Evolutionary conservation across 2,888 invertebrate species (phyloP), one percentile per base, ranked within the genome.

Genomic region (Ariolimax columbianus): DNA sequence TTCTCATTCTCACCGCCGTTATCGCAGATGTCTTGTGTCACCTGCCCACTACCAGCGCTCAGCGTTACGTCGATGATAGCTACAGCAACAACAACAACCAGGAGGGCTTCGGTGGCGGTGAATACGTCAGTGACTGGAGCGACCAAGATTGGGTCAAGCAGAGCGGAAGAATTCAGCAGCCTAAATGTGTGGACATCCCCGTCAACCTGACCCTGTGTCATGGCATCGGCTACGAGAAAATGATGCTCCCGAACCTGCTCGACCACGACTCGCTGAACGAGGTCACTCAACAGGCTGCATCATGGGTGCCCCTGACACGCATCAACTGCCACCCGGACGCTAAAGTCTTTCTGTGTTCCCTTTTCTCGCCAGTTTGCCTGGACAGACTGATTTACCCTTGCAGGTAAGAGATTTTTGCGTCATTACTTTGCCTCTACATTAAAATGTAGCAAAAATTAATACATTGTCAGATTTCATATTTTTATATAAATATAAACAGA

Each of bases 161-260:
- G 43, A 90, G 90, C 70, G 90, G 89, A 6, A 87, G 90, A 40
- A 87, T 89, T 66, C 89, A 90, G 70, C 91, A 93, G 87, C 94
- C 95, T 78, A 94, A 94, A 83, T 96, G 96, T 92, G 94, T 96
- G 66, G 95, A 95, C 90, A 96, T 96, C 88, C 96, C 96, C 19
- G 90, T 91, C 59, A 95, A 95, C 92, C 94, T 96, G 93, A 95
- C 95, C n/a, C 94, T 96, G 83, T 96, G 96, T 91, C 94, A 95
- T 89, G 95, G 95, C 86, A 95, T 96, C 88, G 95, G 95, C 89
- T 96, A 96, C 94, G 92, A 92, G 38, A 94, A 95, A 91, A 96
- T 96, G 96, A 93, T 95, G 85, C 93, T 96, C 87, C 96, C 96
- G 26, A 96, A 96, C 92, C 94, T 96, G 17, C 94, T 96, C 88